phyloP scores from a whole-genome alignment of 2,797 vertebrate species.

The Parauchenoglanis punctatus region DNA sequence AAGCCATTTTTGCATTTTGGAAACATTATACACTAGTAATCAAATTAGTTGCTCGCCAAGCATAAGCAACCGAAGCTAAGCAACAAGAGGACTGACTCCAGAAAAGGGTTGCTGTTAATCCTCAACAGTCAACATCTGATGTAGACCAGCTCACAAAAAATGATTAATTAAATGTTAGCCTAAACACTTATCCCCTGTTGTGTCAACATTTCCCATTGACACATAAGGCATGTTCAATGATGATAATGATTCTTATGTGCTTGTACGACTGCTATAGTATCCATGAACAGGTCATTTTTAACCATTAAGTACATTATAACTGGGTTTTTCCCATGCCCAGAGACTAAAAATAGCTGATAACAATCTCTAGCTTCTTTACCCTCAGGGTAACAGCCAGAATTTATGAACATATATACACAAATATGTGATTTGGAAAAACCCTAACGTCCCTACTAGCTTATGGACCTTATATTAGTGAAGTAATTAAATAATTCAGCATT shows the following conservation, averaged over 20 bases:
- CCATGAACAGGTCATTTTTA: neutral
- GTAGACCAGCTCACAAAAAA: conserved; percentile 6
- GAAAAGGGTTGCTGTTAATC: neutral
- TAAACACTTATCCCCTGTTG: neutral
- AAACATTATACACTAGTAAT: neutral
- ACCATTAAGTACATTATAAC: neutral
- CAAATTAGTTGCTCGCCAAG: neutral
- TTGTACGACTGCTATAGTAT: neutral
- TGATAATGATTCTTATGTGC: neutral
- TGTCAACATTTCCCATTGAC: neutral
- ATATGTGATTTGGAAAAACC: neutral
- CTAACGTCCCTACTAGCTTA: neutral
- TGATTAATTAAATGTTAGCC: conserved; percentile 12
- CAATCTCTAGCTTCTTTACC: neutral
- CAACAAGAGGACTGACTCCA: neutral
- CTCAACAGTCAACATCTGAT: conserved; percentile 16
- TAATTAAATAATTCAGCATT: neutral
- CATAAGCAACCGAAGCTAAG: neutral
- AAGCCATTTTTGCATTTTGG: neutral
- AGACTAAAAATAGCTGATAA: neutral
- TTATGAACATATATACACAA: neutral
- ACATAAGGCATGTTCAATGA: neutral
- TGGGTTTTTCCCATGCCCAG: neutral
- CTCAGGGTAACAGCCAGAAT: neutral
- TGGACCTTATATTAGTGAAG: neutral